Evolutionary conservation across 2,113 vertebrate genomes (phyloP), one percentile per base, ranked within the genome.

Genomic region (Chloroceryle aenea): DNA sequence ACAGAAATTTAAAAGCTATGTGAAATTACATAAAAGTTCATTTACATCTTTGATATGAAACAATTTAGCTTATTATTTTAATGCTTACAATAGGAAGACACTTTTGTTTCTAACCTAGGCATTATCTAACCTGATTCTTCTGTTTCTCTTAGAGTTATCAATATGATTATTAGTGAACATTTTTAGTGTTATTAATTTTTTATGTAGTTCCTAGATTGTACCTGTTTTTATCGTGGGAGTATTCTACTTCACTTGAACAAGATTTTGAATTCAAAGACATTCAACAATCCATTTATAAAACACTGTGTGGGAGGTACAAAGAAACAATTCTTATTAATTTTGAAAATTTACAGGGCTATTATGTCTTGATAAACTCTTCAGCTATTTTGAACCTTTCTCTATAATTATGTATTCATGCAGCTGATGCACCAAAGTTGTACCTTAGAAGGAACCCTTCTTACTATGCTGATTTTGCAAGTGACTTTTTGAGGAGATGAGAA

Each of bases 211-310:
- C 36, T 64, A 43, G 9, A 40, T 26, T 29, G 9, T 76, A 22
- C 32, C 23, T 85, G 8, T 56, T 27, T 62, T 94, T 91, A 63
- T 82, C 11, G 52, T 27, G 11, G n/a, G 16, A 89, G 4, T 5
- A 64, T 82, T 75, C 14, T 73, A 66, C 87, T 91, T 91, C 89
- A 87, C n/a, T 52, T 82, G 18, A 1, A 2, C n/a, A 89, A 91
- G 81, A 82, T 34, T 18, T 59, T 62, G 56, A 79, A 79, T 85
- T 84, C 25, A 25, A 81, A 89, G 48, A 62, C 14, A 40, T 75
- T 96, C 58, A 69, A 55, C 48, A 85, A 94, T 58, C 53, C 71
- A 58, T 77, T 94, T 91, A 77, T 58, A 87, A 93, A 95, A 94
- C 55, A 85, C 38, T 63, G n/a, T 38, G 90, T 89, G 15, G 91